Conservation (phyloP, 2,797 vertebrate species). For the Lepidocolaptes lacrymiger region DNA sequence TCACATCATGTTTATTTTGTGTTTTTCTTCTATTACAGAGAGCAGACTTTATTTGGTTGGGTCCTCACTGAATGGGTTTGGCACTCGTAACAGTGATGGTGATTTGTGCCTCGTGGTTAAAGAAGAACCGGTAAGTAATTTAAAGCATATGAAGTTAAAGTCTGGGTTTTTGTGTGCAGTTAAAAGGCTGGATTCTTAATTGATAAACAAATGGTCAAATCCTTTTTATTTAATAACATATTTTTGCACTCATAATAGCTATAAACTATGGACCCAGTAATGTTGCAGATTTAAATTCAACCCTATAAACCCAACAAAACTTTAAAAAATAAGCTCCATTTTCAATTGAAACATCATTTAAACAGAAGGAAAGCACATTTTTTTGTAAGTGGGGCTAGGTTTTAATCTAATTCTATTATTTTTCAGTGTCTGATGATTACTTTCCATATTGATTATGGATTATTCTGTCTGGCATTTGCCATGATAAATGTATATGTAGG, state of each 20-base stretch:
- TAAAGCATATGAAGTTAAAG: neutral
- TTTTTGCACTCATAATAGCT: neutral
- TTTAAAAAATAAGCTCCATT: neutral
- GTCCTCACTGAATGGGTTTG: slow-evolving; percentile 93
- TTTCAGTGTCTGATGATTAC: neutral
- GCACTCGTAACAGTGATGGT: slow-evolving; percentile 90
- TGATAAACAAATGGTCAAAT: neutral
- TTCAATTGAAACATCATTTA: neutral
- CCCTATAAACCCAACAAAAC: neutral
- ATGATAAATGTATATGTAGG: neutral
- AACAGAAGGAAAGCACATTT: neutral
- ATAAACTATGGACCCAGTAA: neutral
- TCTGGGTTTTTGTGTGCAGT: neutral
- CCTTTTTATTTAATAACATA: neutral
- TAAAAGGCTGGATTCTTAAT: neutral
- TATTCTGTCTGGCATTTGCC: neutral
- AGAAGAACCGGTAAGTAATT: slow-evolving; percentile 83
- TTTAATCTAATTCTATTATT: neutral
- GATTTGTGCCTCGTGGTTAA: slow-evolving; percentile 92
- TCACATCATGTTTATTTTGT: neutral
- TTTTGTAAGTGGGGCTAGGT: neutral
- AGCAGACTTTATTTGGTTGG: slow-evolving; percentile 91
- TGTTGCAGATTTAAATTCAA: neutral
- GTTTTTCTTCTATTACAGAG: slow-evolving; percentile 72
- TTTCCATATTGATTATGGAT: neutral